Base-by-base conservation (phyloP, 37 sponge, comb jelly and placozoan genomes). In the Chondrosia reniformis region DNA sequence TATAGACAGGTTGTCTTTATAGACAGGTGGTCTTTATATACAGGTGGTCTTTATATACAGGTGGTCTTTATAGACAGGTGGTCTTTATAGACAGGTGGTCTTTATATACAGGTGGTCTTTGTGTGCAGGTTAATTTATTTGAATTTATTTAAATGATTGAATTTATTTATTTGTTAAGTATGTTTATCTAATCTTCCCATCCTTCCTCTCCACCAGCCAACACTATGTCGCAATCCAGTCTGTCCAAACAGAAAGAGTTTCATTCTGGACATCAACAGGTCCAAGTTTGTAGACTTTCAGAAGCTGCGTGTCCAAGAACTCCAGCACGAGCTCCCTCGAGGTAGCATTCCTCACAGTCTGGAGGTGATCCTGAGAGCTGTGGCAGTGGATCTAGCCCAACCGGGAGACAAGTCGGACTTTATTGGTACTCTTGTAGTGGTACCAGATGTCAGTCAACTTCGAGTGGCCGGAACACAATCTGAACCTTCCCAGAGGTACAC, bases 291-390 rank as follows among this genome's bases (percentile, higher is more conserved):
- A 0, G 99, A 99, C 79, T 99, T 99, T 40, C 99, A 99, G 85
- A 99, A 99, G 75, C 92, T 94, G n/a, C 84, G 99, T 28, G 89
- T 99, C 54, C 99, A 99, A 62, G 99, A 99, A 71, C 95, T 96
- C 28, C 99, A 99, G 84, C 77, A 83, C 37, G 99, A 99, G 80
- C 79, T 99, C 45, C 99, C 96, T 0, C 67, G 96, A 9, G 99
- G 99, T 38, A 89, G 90, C 77, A 95, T 99, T 7, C 99, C 99
- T 13, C 44, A 96, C 45, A 91, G 96, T 79, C 69, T 98, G 69
- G 99, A 98, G 83, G 87, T 98, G 38, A 76, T 98, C 21, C 63
- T 98, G 37, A 61, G 96, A 33, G 95, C 89, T 6, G 99, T 95
- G 79, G 86, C 88, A 25, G 99, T 98, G 30, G 99, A 98, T 38